These are phyloP conservation scores for Agrotis clavis DNA, from an alignment of 2,888 invertebrate genomes.

Conservation along the genomic window DNA sequence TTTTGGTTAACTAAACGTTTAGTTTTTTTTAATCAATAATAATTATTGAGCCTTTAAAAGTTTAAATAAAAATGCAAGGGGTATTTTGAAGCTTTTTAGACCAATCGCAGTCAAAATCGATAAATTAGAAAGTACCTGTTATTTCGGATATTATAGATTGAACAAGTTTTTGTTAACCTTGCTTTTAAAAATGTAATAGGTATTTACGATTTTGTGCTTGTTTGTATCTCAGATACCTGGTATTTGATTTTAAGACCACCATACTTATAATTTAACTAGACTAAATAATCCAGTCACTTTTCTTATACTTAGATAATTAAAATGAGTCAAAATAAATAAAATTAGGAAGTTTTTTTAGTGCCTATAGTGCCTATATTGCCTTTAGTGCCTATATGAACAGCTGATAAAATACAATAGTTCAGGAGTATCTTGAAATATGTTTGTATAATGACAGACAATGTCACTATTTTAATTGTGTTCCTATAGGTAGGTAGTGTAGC, in stretches of 20 bases:
- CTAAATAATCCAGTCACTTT: not conserved
- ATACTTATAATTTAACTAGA: no score
- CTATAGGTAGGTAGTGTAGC: no score
- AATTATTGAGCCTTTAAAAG: not conserved
- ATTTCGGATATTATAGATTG: not conserved
- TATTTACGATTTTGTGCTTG: not conserved
- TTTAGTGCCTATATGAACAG: not conserved
- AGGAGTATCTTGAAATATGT: not conserved
- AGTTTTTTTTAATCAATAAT: not conserved
- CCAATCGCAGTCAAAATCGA: not conserved
- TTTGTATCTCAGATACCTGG: not conserved
- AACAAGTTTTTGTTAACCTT: not conserved
- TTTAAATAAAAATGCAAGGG: not conserved
- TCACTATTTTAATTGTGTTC: no score
- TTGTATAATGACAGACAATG: no score
- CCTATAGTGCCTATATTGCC: not conserved
- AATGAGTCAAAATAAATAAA: no score
- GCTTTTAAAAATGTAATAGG: not conserved
- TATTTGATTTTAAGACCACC: not conserved
- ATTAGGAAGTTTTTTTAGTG: not conserved
- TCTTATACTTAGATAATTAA: not conserved
- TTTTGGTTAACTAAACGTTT: no score
- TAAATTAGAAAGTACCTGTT: not conserved
- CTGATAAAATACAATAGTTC: constrained; percentile 3
- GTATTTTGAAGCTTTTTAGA: not conserved